Evolutionary conservation across 2,888 invertebrate genomes (phyloP), one percentile per base, ranked within the genome.

Genomic region (Microctonus hyperodae): DNA sequence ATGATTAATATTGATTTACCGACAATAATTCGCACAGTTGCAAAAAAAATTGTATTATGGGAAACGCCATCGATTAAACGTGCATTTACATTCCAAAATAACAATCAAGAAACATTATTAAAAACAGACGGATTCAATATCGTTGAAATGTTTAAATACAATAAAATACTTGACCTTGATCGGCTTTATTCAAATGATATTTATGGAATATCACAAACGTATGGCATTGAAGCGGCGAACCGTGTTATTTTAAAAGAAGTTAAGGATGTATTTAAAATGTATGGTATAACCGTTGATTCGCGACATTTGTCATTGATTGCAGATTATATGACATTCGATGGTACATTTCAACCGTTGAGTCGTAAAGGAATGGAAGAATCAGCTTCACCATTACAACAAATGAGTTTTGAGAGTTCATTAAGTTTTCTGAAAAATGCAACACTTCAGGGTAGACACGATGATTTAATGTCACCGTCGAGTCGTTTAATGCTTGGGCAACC

Each of bases 311-410:
- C 91, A 0, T 86, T 99, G 5, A 90, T 98, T 62, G 95, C 98
- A 0, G 98, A 99, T 85, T 98, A 98, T 82, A 98, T 99, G 98
- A 99, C 98, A 0, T 96, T 91, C 76, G 93, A 94, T 77, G 99
- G 99, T 0, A 86, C 87, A 0, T 97, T 94, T 79, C 91, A 92
- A 78, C 94, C 98, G 0, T 90, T 98, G 84, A 98, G 94, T 81
- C 88, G 99, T 25, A 90, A 89, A 75, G 96, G 97, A 9, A 95
- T 99, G 90, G 92, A 92, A 75, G 89, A 90, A 58, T 93, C 92
- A n/a, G 88, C 95, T 0, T 98, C 98, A 0, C 96, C 98, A 0
- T 84, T 99, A 20, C 99, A 98, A 83, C 97, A 98, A 85, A 98
- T 99, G 94, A 96, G 95, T 0, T 99, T 98, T 81, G 99, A 99